Evolutionary conservation across 2,797 vertebrate species (phyloP).

Genomic region (Psittacula echo): DNA sequence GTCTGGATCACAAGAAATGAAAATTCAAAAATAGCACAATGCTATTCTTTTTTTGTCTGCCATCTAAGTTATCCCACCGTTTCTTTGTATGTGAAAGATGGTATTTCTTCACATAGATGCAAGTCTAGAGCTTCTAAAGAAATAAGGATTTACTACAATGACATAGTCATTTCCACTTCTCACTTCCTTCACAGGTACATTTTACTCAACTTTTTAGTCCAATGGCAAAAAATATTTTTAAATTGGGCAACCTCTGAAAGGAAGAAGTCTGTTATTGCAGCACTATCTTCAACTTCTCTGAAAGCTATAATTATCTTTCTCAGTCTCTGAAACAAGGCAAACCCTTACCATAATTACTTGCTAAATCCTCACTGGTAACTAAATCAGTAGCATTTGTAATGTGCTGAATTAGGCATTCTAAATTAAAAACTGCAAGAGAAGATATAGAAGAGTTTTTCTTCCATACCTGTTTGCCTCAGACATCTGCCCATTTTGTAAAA

Average conservation of each 20-base stretch:
- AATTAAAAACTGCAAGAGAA: not conserved
- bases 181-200: not conserved
- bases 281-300: not conserved
- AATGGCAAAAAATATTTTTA: not conserved
- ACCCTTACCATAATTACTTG: not conserved
- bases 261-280: not conserved
- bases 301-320: not conserved
- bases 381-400: not conserved
- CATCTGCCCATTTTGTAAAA: not conserved
- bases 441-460: not conserved
- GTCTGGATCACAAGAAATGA: not conserved
- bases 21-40: not conserved
- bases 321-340: not conserved
- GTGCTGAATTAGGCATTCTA: not conserved
- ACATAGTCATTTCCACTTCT: not conserved
- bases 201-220: not conserved
- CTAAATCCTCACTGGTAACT: not conserved
- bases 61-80: not conserved
- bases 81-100: not conserved
- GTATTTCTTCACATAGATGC: not conserved
- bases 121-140: not conserved
- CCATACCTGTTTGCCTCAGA: not conserved
- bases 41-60: not conserved
- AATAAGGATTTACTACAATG: not conserved
- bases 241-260: not conserved